Evolutionary conservation across 2,113 vertebrate species (phyloP).

Genomic region (Cololabis saira): DNA sequence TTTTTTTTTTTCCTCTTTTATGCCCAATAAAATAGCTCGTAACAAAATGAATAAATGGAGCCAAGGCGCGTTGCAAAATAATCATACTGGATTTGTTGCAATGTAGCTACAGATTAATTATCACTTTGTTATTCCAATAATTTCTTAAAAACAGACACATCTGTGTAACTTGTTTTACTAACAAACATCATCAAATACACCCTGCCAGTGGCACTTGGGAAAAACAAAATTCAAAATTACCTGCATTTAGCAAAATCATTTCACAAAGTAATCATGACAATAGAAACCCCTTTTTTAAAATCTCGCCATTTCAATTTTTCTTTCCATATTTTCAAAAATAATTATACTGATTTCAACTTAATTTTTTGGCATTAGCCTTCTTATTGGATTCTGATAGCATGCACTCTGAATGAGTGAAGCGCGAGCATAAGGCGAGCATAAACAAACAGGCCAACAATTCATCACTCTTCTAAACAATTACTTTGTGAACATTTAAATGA

Average conservation of each 20-base stretch:
- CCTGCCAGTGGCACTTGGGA: constrained; percentile 22
- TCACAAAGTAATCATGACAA: constrained; percentile 14
- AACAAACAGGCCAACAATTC: constrained; percentile 20
- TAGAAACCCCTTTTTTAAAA: constrained; percentile 8
- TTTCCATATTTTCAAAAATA: constrained; percentile 16
- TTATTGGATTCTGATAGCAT: constrained; percentile 1
- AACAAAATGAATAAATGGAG: not conserved
- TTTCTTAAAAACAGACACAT: constrained; percentile 18
- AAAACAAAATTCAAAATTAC: constrained; percentile 24
- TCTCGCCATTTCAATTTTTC: not conserved
- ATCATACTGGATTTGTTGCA: not conserved
- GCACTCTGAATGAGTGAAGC: not conserved
- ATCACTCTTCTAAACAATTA: constrained; percentile 11
- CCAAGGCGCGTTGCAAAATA: not conserved
- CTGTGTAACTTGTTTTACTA: constrained; percentile 33
- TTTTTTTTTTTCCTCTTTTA: constrained; percentile 13
- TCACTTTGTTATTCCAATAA: not conserved
- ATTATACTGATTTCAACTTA: constrained; percentile 5
- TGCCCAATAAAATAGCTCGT: not conserved
- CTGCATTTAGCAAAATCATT: constrained; percentile 11
- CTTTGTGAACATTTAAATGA: constrained; percentile 15
- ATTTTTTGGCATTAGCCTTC: not conserved
- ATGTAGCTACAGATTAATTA: not conserved
- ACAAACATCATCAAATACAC: constrained; percentile 27
- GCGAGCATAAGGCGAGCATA: not conserved